phyloP scores from a whole-genome alignment of 2,888 invertebrate genomes.

The Odontothrips loti region DNA sequence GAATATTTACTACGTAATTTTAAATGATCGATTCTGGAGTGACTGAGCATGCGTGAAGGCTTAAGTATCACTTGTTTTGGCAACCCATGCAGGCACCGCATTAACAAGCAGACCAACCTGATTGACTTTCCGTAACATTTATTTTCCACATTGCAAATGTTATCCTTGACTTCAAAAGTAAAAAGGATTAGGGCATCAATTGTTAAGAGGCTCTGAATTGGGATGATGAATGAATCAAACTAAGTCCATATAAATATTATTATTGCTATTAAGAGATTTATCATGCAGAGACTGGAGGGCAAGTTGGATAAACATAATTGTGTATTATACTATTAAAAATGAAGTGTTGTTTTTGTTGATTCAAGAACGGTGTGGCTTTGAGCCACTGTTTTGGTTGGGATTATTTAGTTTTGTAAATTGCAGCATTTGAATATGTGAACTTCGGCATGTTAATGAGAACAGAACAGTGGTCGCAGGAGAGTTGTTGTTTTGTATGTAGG shows the following conservation, averaged over 20 bases:
- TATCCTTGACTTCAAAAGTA: background rate
- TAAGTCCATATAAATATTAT: conserved; percentile 23
- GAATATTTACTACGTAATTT: conserved; percentile 27
- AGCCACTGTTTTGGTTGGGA: conserved; percentile 22
- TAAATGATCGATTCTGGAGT: conserved; percentile 20
- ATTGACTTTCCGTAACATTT: conserved; percentile 1
- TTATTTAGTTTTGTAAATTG: conserved; percentile 27
- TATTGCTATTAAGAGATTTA: conserved; percentile 27
- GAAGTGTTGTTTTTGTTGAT: conserved; percentile 25
- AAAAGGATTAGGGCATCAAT: conserved; percentile 8
- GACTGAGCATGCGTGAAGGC: conserved; percentile 11
- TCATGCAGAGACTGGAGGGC: conserved; percentile 21
- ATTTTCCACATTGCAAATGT: conserved; percentile 20
- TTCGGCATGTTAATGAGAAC: conserved; percentile 22
- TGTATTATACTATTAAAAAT: conserved; percentile 27
- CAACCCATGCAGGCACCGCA: conserved; percentile 1
- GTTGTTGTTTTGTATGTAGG: conserved; percentile 25
- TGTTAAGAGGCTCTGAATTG: background rate
- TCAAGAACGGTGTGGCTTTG: conserved; percentile 13
- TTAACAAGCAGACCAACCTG: conserved; percentile 13
- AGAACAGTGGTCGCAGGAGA: conserved; percentile 22
- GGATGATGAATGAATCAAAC: conserved; percentile 19
- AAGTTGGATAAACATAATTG: conserved; percentile 18
- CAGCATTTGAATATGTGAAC: conserved; percentile 24
- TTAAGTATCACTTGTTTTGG: conserved; percentile 17